These are phyloP conservation scores for Stichodactyla mertensii DNA, from an alignment of 64 coral and sea anemone genomes.

Conservation along the genomic window DNA sequence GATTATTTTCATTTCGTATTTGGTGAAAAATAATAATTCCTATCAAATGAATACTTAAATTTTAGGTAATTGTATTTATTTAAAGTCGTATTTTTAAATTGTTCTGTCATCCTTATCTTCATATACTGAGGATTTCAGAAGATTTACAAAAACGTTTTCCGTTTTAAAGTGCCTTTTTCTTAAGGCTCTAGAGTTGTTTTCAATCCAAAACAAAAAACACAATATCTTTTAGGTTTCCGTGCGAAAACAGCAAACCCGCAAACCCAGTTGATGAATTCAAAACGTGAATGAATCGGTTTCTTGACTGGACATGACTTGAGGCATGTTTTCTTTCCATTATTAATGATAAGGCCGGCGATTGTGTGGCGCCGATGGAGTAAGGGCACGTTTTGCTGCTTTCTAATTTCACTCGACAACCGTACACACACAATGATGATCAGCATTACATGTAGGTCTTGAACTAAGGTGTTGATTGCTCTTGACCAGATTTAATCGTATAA, in stretches of 20 bases:
- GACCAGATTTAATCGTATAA: neutral
- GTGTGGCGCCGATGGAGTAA: neutral
- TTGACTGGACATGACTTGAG: slow-evolving; percentile 2
- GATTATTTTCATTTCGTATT: neutral
- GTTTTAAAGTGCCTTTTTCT: neutral
- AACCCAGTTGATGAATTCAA: neutral
- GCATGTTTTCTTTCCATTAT: slow-evolving; percentile 15
- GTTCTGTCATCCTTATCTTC: neutral
- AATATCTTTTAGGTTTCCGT: neutral
- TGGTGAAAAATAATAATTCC: neutral
- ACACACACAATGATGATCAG: too few relatives aligned
- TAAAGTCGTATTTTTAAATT: neutral
- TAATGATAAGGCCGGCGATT: slow-evolving; percentile 7
- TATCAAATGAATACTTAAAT: too few relatives aligned
- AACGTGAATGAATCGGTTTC: neutral
- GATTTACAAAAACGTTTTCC: neutral
- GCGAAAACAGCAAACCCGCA: neutral
- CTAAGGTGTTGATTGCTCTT: neutral
- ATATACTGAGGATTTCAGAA: neutral
- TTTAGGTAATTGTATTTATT: neutral
- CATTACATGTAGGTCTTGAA: neutral
- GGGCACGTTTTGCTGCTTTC: neutral
- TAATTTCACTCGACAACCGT: neutral
- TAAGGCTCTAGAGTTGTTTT: neutral
- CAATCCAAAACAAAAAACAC: neutral